These are phyloP conservation scores for Macrotis lagotis DNA, from an alignment of 2,113 vertebrate species.

Conservation along the genomic window DNA sequence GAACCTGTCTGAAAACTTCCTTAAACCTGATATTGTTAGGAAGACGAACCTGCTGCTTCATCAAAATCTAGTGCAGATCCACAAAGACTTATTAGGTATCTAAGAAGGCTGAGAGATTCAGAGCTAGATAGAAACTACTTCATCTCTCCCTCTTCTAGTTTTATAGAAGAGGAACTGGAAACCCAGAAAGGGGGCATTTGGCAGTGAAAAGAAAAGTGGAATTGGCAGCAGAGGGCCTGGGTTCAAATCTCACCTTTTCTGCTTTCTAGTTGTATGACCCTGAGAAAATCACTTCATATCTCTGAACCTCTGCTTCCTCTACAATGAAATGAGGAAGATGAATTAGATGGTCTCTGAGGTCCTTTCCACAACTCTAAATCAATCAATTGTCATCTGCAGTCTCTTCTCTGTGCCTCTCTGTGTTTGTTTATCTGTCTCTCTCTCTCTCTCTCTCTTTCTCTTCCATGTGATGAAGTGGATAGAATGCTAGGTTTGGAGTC, in stretches of 20 bases:
- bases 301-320: neutral
- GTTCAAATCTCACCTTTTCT: neutral
- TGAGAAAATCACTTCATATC: neutral
- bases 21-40: neutral
- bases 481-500: neutral
- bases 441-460: neutral
- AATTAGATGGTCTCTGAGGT: neutral
- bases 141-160: neutral
- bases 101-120: neutral
- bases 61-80: neutral
- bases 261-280: neutral
- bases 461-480: neutral
- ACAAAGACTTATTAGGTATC: neutral
- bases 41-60: neutral
- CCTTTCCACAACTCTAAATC: neutral
- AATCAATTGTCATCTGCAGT: too few relatives aligned
- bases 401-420: neutral
- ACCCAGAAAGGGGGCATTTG: neutral
- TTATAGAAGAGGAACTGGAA: neutral
- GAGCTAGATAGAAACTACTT: neutral
- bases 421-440: neutral
- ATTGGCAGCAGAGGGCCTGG: neutral
- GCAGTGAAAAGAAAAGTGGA: neutral
- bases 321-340: neutral
- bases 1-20: neutral